These are phyloP conservation scores for Octopus sinensis DNA, from an alignment of 1,140 invertebrate genomes.

Conservation along the genomic window DNA sequence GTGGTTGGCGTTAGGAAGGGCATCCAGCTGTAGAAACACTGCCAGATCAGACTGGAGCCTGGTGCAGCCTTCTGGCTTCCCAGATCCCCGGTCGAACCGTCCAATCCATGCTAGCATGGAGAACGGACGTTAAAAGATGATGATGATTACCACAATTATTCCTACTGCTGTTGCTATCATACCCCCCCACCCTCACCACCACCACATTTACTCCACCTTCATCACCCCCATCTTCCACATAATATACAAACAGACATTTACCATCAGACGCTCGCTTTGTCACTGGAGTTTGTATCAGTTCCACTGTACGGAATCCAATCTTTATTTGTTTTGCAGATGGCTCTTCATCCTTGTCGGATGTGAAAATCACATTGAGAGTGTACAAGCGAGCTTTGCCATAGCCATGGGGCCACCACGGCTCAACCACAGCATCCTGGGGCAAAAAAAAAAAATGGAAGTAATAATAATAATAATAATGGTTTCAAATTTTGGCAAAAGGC, in stretches of 20 bases:
- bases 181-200: neutral
- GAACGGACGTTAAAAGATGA: no score
- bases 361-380: conserved; percentile 62
- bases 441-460: neutral
- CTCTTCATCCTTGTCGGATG: conserved; percentile 48
- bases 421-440: conserved; percentile 50
- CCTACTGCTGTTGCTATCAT: neutral
- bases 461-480: no score
- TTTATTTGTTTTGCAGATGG: conserved; percentile 53
- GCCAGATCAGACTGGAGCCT: no score
- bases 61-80: no score
- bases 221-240: neutral
- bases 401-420: conserved; percentile 93
- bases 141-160: neutral
- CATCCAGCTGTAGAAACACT: no score
- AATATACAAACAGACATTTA: conserved; percentile 2
- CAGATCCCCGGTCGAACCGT: no score
- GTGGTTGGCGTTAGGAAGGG: no score
- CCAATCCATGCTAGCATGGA: no score
- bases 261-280: conserved; percentile 28
- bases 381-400: conserved; percentile 82
- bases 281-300: conserved; percentile 62
- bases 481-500: no score
- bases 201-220: neutral
- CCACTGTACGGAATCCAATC: conserved; percentile 84